Conservation (phyloP, 37 sponge, comb jelly and placozoan species). For the Beroe forskalii region DNA sequence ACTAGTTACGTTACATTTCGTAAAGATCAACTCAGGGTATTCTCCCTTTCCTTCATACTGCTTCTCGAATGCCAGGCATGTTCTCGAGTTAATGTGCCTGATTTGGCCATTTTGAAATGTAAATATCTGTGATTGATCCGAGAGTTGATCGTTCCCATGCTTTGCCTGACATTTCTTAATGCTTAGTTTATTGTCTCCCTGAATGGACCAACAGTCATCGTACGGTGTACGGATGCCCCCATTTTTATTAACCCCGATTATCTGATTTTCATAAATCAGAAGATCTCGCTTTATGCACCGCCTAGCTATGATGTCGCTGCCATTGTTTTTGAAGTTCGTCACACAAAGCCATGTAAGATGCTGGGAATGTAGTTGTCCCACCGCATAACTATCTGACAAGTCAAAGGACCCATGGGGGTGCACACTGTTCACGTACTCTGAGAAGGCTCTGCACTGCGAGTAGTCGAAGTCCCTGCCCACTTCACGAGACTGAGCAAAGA, state of each 20-base stretch:
- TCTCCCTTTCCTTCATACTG: neutral
- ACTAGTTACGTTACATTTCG: neutral
- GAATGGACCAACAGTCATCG: neutral
- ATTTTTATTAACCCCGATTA: neutral
- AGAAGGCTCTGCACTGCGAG: neutral
- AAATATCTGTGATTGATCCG: neutral
- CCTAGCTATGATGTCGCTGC: neutral
- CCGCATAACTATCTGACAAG: neutral
- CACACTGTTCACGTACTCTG: neutral
- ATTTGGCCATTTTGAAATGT: neutral
- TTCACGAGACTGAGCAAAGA: neutral
- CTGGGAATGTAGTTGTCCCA: neutral
- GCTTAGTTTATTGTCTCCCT: neutral
- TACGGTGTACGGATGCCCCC: neutral
- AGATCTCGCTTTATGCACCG: neutral
- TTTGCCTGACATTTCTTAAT: neutral
- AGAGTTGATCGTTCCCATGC: neutral
- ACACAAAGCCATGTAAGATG: neutral
- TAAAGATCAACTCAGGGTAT: neutral
- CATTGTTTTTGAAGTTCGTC: neutral
- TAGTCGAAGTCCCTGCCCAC: neutral
- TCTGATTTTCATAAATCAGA: neutral
- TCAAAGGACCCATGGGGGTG: neutral
- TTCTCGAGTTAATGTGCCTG: neutral
- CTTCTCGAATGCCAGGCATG: neutral